phyloP scores from a whole-genome alignment of 2,797 vertebrate species.

The Sitta carolinensis region DNA sequence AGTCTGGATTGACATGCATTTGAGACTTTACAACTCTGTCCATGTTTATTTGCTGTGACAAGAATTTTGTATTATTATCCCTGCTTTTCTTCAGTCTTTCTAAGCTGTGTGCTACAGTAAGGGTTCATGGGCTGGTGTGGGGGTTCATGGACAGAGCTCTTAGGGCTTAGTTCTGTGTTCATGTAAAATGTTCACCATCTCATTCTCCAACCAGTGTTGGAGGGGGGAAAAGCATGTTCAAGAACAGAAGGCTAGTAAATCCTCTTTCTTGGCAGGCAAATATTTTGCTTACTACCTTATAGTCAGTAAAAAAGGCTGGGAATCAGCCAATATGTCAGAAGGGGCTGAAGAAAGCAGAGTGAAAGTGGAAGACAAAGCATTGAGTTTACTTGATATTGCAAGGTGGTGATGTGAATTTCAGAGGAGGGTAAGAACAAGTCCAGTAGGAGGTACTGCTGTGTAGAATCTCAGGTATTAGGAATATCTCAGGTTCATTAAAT shows the following conservation, averaged over 20 bases:
- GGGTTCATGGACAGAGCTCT: not conserved
- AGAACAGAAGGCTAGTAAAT: not conserved
- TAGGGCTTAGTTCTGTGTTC: not conserved
- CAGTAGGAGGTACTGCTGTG: not conserved
- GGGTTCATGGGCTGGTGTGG: not conserved
- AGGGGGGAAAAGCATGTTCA: not conserved
- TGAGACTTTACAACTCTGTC: not conserved
- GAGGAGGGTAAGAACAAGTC: not conserved
- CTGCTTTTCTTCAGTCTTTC: not conserved
- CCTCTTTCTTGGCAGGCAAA: not conserved
- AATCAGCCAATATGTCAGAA: not conserved
- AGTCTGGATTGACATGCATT: not conserved
- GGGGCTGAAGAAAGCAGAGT: not conserved
- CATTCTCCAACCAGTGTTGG: not conserved
- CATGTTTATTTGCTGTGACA: not conserved
- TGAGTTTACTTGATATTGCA: not conserved
- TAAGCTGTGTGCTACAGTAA: not conserved
- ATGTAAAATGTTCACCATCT: fast-evolving
- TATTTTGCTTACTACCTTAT: not conserved
- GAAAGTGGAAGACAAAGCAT: not conserved
- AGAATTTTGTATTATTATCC: not conserved
- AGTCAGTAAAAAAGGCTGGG: not conserved
- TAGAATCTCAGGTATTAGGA: not conserved
- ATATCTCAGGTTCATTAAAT: not conserved
- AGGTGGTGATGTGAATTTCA: not conserved